A percentile compares a stretch with the other conserved stretches of the same genome.
Evolutionary conservation across 2,888 invertebrate genomes (phyloP).

Genomic region (Lasius fuliginosus): DNA sequence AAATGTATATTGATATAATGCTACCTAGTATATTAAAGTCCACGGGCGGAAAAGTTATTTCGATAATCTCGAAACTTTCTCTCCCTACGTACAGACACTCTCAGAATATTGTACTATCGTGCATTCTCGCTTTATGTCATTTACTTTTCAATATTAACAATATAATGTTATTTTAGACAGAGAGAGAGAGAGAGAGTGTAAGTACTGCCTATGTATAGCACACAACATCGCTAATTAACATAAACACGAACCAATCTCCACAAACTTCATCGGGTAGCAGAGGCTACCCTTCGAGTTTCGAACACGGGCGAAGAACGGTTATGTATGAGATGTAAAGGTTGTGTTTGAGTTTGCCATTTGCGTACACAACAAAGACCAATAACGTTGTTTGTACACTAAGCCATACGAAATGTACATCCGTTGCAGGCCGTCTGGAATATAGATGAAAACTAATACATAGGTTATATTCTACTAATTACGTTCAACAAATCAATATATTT

Average conservation of each 20-base stretch:
- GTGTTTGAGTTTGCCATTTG: constrained; percentile 60
- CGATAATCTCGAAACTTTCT: not conserved
- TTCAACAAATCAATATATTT: constrained; percentile 3
- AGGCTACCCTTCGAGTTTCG: constrained; percentile 55
- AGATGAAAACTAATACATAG: constrained; percentile 33
- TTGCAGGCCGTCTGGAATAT: constrained; percentile 29
- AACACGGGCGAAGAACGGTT: constrained; percentile 52
- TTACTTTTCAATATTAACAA: constrained; percentile 38
- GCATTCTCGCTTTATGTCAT: not conserved
- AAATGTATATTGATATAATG: not conserved
- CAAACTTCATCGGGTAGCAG: constrained; percentile 23
- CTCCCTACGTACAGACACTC: not conserved
- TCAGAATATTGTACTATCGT: not conserved
- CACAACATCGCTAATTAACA: constrained; percentile 51
- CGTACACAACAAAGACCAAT: constrained; percentile 47
- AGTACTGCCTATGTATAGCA: not conserved
- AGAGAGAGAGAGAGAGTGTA: not conserved
- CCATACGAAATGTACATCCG: constrained; percentile 45
- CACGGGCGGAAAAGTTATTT: not conserved
- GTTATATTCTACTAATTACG: constrained; percentile 25
- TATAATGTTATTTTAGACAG: constrained; percentile 15
- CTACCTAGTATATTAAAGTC: not conserved
- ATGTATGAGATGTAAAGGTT: constrained; percentile 52
- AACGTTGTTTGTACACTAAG: constrained; percentile 48
- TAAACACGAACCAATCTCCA: constrained; percentile 51